Conservation (phyloP, 2,797 vertebrate genomes). For the Pelobates cultripes region DNA sequence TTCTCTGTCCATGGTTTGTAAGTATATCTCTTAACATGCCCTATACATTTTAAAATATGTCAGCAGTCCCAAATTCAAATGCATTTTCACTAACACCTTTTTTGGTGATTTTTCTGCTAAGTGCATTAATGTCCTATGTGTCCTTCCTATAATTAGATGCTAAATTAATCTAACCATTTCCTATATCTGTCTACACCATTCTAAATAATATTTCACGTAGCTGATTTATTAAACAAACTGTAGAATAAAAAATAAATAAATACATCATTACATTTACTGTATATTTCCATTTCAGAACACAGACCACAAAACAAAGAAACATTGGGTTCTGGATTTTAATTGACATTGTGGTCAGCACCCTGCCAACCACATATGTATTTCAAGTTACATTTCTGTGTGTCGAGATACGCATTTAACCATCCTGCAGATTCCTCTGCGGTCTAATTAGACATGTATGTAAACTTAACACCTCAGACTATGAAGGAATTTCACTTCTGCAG, state of each 20-base stretch:
- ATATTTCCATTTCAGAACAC: constrained; percentile 25
- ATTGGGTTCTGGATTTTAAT: not conserved
- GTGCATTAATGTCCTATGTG: no score
- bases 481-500: not conserved
- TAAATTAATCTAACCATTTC: no score
- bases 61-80: no score
- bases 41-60: no score
- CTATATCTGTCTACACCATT: no score
- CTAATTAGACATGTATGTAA: constrained; percentile 22
- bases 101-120: no score
- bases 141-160: no score
- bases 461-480: not conserved
- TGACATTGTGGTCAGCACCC: constrained; percentile 30
- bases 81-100: no score
- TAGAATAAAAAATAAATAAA: not conserved
- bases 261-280: not conserved
- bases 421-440: constrained; percentile 2
- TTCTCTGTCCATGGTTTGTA: no score
- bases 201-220: no score
- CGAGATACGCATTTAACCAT: constrained; percentile 7
- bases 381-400: constrained; percentile 16
- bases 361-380: constrained; percentile 10
- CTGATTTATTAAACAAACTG: no score
- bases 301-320: constrained; percentile 17
- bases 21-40: no score